A percentile compares a stretch with the other conserved stretches of the same genome.
These are phyloP conservation scores for Heliconius cydno DNA, from an alignment of 2,888 invertebrate species.

Conservation along the genomic window DNA sequence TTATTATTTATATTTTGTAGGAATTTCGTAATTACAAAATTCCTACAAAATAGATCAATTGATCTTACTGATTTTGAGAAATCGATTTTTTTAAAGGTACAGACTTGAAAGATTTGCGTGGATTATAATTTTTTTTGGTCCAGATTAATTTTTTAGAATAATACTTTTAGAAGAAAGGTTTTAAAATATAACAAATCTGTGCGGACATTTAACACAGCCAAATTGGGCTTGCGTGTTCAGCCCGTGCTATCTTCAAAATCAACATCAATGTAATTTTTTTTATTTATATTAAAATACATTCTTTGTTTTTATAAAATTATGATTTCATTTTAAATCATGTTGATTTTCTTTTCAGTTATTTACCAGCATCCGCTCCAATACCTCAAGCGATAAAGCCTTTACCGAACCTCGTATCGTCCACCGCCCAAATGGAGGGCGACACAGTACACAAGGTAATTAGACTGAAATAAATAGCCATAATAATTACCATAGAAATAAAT, in stretches of 20 bases:
- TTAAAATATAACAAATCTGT: no score
- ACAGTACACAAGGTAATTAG: slow-evolving; percentile 79
- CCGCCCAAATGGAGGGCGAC: slow-evolving; percentile 80
- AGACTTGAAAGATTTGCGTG: no score
- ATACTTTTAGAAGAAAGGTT: no score
- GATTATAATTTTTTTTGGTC: no score
- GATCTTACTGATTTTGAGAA: neutral
- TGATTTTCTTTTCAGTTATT: slow-evolving; percentile 56
- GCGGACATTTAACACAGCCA: neutral
- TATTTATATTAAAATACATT: neutral
- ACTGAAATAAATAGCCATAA: no score
- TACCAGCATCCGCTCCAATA: slow-evolving; percentile 66
- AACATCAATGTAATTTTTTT: no score
- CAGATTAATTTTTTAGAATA: no score
- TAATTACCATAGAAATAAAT: no score
- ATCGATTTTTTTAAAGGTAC: no score
- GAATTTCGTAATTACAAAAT: neutral
- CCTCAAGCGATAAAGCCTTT: slow-evolving; percentile 72
- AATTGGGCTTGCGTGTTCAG: neutral
- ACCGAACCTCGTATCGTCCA: slow-evolving; percentile 72
- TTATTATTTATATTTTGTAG: neutral
- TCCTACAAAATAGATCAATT: neutral
- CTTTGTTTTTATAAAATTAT: neutral
- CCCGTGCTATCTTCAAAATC: neutral
- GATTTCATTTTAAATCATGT: neutral